Base-by-base conservation (phyloP, 2,888 invertebrate species). In the Slavum lentiscoides region DNA sequence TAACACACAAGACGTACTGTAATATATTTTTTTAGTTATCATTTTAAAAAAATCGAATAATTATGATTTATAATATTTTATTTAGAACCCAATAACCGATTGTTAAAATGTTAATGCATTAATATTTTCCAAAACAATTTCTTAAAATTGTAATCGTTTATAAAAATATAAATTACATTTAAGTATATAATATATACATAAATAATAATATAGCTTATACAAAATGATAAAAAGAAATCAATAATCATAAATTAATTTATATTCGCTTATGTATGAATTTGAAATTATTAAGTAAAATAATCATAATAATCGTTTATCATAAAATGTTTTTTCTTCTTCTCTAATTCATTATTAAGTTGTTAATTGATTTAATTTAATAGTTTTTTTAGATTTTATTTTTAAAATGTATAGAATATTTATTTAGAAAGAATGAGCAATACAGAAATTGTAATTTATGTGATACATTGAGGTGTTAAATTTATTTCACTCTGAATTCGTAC, bases 111-210 rank as follows among this genome's bases (percentile, higher is more conserved):
- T 49, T 15, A 49, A 49, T 49, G 11, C 11, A 49, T 49, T 13
- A 49, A 49, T 49, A 49, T 49, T 15, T 49, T 49, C 11, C 15
- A 3, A 11, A 49, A 49, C 8, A 13, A 49, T 49, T 49, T 49
- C 15, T 49, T 3, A 49, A 49, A 15, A 49, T 49, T 49, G 43
- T 43, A 55, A 55, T 55, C 37, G 55, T 58, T 39, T 39, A 39
- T 58, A 70, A 58, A 58, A 58, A 70, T 70, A 39, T 21, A 70
- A 58, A 39, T 55, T 15, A 21, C 37, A 58, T 58, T 17, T 11
- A 69, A 58, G 21, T 7, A 58, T 69, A n/a, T 58, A n/a, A 70
- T 70, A n/a, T 21, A 58, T n/a, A 21, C 43, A 15, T 19, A 64
- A 37, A 37, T 64, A 64, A 64, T 64, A 64, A 2, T 30, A 62